Evolutionary conservation across 2,888 invertebrate species (phyloP).

Genomic region (Mythimna ferrago): DNA sequence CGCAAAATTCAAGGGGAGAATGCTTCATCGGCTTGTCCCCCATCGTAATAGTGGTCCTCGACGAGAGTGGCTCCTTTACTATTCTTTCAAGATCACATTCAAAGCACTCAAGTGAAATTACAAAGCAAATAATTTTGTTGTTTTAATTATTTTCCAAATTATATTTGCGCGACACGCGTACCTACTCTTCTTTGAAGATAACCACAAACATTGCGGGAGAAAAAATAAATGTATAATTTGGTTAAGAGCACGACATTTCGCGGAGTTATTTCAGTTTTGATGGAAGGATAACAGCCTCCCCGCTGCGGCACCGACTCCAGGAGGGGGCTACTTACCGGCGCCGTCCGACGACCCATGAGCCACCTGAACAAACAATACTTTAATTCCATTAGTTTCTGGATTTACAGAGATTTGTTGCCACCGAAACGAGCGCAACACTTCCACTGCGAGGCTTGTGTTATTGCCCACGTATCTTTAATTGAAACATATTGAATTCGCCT

Average conservation of each 20-base stretch:
- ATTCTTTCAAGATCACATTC: conserved; percentile 33
- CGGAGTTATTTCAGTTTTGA: conserved; percentile 64
- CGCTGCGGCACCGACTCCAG: conserved; percentile 5
- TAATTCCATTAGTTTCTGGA: conserved; percentile 72
- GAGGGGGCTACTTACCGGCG: conserved; percentile 62
- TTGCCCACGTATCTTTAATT: conserved; percentile 47
- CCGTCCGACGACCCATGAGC: conserved; percentile 69
- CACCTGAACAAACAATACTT: conserved; percentile 78
- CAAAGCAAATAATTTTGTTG: conserved; percentile 38
- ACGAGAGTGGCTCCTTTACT: conserved; percentile 35
- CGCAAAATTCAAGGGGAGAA: conserved; percentile 61
- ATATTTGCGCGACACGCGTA: conserved; percentile 24
- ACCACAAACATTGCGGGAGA: conserved; percentile 44
- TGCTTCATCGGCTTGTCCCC: conserved; percentile 59
- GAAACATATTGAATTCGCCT: conserved; percentile 33
- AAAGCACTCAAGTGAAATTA: conserved; percentile 30
- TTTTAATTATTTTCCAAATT: conserved; percentile 51
- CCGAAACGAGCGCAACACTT: conserved; percentile 46
- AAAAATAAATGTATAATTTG: conserved; percentile 52
- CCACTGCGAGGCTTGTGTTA: conserved; percentile 49
- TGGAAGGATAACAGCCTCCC: conserved; percentile 66
- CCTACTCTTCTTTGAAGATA: conserved; percentile 46
- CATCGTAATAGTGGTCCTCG: conserved; percentile 39
- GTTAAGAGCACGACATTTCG: conserved; percentile 41
- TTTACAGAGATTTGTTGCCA: conserved; percentile 64